Percentiles rank a stretch among this genome's conserved stretches.
Conservation (phyloP, 2,113 vertebrate genomes). For the Leucoraja erinaceus region DNA sequence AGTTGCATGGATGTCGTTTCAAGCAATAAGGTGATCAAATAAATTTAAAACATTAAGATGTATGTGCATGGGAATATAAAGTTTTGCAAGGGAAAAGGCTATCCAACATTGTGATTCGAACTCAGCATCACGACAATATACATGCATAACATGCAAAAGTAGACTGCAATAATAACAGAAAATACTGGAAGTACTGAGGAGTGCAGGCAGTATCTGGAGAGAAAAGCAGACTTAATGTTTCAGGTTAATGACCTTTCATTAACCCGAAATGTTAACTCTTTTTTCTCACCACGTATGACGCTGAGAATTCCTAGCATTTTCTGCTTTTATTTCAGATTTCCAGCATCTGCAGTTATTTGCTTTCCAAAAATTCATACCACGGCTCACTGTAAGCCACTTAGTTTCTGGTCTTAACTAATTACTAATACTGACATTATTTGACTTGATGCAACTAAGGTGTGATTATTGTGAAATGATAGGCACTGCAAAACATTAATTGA, state of each 20-base stretch:
- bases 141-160: neutral
- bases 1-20: neutral
- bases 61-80: neutral
- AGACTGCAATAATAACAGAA: no score
- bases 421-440: neutral
- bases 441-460: neutral
- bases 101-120: neutral
- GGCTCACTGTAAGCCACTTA: neutral
- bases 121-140: neutral
- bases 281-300: no score
- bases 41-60: neutral
- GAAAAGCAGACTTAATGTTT: no score
- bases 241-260: no score
- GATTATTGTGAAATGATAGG: neutral
- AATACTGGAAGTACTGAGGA: no score
- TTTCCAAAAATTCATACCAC: no score
- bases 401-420: neutral
- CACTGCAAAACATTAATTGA: neutral
- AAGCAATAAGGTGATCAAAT: neutral
- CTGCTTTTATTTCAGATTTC: no score
- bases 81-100: neutral
- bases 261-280: no score
- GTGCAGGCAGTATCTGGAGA: no score
- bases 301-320: no score
- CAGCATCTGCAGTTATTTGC: no score